Base-by-base conservation (phyloP, 1,140 invertebrate genomes). In the Philotrypesis tridentata region DNA sequence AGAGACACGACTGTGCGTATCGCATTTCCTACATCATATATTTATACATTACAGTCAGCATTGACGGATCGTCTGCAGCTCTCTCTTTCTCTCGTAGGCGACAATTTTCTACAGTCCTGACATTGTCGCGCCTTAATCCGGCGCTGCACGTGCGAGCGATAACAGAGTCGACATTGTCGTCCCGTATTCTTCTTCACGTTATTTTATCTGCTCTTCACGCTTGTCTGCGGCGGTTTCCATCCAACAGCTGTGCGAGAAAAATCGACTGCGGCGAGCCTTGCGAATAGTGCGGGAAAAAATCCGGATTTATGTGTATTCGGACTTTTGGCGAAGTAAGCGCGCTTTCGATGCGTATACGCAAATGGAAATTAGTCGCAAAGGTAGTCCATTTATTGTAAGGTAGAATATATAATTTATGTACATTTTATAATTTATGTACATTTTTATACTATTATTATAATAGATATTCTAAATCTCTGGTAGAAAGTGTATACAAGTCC, bases 61-160 rank as follows among this genome's bases (percentile, higher is more conserved):
- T 72, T 72, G 70, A 72, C 68, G 27, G 7, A 72, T 43, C 40
- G 33, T 27, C 21, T 48, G 70, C 31, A 33, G n/a, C 63, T 33
- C 21, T 70, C 31, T 9, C 31, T 29, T 31, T 17, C 31, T 17
- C 8, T 33, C 17, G 11, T 31, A 33, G 17, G 31, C 67, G 31
- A 11, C 27, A 37, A 72, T 48, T 72, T 14, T 11, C 37, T 40
- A 25, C 70, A 40, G 11, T 40, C 70, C 70, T 72, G 70, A 72
- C 70, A 48, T 72, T 72, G 70, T 17, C 27, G 23, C 11, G 63
- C 63, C 17, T 33, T 70, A 37, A 70, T 70, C 27, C 31, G 48
- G 48, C 17, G 12, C 67, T 70, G 67, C 67, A 70, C 63, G 63
- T 37, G 68, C 68, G 68, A 71, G 29, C 31, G 68, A 71, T 71